Evolutionary conservation across 92 coral and sea anemone species (phyloP).

Genomic region (Palythoa heliodiscus): DNA sequence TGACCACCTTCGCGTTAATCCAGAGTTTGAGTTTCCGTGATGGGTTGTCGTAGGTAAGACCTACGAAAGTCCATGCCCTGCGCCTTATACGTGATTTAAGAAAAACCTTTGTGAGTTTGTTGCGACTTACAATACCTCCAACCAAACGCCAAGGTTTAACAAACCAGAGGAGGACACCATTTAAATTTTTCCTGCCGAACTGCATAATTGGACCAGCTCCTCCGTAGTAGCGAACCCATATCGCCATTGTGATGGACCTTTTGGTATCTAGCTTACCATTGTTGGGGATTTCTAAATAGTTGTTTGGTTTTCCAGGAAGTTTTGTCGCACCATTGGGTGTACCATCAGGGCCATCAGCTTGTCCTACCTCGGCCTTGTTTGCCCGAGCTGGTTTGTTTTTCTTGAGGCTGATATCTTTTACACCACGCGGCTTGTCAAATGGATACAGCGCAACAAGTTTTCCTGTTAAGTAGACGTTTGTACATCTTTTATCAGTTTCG

Average conservation of each 20-base stretch:
- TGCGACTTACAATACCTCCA: constrained; percentile 60
- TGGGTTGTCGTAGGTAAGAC: constrained; percentile 66
- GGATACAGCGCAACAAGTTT: constrained; percentile 78
- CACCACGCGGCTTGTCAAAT: constrained; percentile 54
- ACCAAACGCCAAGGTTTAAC: constrained; percentile 53
- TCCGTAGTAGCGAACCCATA: constrained; percentile 63
- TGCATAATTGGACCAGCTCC: constrained; percentile 68
- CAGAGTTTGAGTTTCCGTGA: constrained; percentile 70
- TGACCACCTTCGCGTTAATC: constrained; percentile 66
- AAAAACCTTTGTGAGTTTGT: constrained; percentile 45
- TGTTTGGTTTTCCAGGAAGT: constrained; percentile 67
- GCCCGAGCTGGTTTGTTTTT: constrained; percentile 58
- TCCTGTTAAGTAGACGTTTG: constrained; percentile 34
- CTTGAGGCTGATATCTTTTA: constrained; percentile 70
- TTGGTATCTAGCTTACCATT: constrained; percentile 66
- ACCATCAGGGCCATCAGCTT: constrained; percentile 70
- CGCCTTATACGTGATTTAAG: constrained; percentile 50
- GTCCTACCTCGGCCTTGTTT: constrained; percentile 52
- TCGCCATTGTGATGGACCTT: constrained; percentile 68
- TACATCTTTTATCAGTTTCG: neutral
- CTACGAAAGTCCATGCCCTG: constrained; percentile 75
- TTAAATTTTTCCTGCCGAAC: constrained; percentile 54
- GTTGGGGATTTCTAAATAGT: constrained; percentile 73
- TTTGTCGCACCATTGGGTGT: constrained; percentile 57
- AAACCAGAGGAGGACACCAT: constrained; percentile 74